Percentiles rank a stretch among this genome's conserved stretches.
phyloP scores from a whole-genome alignment of 2,888 invertebrate genomes.

The Drosophila ezoana region DNA sequence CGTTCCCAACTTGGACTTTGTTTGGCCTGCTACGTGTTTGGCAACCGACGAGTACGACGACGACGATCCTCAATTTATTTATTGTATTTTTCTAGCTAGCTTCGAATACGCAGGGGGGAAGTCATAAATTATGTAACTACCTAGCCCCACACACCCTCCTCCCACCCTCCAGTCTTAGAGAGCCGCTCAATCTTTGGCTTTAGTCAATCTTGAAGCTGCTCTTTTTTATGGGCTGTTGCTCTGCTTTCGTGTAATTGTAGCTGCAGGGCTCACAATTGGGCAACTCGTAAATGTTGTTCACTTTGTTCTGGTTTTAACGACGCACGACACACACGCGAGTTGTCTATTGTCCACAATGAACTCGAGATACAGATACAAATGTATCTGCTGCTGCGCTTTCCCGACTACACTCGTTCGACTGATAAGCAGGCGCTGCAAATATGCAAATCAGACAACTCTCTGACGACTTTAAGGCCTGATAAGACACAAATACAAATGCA shows the following conservation, averaged over 20 bases:
- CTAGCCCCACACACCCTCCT: background rate
- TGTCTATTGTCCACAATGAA: constrained; percentile 46
- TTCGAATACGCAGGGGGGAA: constrained; percentile 56
- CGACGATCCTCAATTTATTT: constrained; percentile 79
- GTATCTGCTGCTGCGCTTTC: constrained; percentile 36
- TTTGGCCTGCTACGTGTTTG: constrained; percentile 77
- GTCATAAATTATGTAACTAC: constrained; percentile 79
- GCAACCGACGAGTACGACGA: constrained; percentile 55
- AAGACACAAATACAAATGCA: constrained; percentile 58
- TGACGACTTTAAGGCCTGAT: constrained; percentile 65
- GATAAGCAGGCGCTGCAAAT: constrained; percentile 48
- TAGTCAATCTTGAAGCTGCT: constrained; percentile 15
- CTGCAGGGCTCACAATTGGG: constrained; percentile 58
- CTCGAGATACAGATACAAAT: constrained; percentile 56
- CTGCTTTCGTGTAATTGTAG: constrained; percentile 48
- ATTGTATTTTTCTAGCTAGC: constrained; percentile 75
- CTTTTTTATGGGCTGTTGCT: constrained; percentile 67
- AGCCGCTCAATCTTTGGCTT: constrained; percentile 9
- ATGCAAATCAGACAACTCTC: constrained; percentile 67
- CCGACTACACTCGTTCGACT: constrained; percentile 16
- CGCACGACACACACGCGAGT: constrained; percentile 11
- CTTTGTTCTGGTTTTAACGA: constrained; percentile 21
- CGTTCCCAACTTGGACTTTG: constrained; percentile 80
- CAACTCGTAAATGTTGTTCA: constrained; percentile 50
- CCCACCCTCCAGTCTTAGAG: background rate